These are phyloP conservation scores for Indicator indicator DNA, from an alignment of 2,113 vertebrate genomes.

Conservation along the genomic window DNA sequence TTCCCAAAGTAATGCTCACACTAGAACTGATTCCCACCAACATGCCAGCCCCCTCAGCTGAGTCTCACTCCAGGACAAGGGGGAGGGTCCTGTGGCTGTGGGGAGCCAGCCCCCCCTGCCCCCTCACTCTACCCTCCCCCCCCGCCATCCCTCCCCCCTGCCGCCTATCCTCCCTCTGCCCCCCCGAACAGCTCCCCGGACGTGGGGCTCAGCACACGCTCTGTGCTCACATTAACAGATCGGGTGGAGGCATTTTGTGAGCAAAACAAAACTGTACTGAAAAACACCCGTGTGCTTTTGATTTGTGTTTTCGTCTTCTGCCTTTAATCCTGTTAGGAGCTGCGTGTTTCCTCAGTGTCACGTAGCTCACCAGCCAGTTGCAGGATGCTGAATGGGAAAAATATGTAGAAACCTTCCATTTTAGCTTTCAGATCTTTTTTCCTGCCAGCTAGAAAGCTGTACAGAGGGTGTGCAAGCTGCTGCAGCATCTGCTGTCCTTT, in stretches of 20 bases:
- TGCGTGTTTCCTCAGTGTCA: not conserved
- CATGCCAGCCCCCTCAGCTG: rapidly evolving
- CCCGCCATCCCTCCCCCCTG: not conserved
- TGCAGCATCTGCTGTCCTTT: not conserved
- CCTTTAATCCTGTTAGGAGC: not conserved
- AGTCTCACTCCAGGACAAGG: not conserved
- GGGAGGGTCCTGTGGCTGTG: not conserved
- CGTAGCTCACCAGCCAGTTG: not conserved
- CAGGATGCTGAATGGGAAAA: not conserved
- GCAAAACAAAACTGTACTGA: not conserved
- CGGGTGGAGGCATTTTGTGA: not conserved
- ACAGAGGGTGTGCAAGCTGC: not conserved
- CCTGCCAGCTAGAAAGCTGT: constrained; percentile 9
- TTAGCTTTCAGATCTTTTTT: not conserved
- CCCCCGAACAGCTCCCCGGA: not conserved
- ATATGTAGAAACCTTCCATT: not conserved
- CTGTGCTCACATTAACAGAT: not conserved
- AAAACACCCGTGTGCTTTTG: not conserved
- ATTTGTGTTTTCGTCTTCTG: not conserved
- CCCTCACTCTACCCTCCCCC: not conserved
- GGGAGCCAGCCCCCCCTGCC: not conserved
- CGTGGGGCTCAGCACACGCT: not conserved
- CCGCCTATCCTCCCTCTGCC: not conserved
- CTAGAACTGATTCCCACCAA: rapidly evolving
- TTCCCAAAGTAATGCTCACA: rapidly evolving